Percentiles rank a stretch among this genome's conserved stretches.
phyloP scores from a whole-genome alignment of 2,888 invertebrate species.

The Protophormia terraenovae region DNA sequence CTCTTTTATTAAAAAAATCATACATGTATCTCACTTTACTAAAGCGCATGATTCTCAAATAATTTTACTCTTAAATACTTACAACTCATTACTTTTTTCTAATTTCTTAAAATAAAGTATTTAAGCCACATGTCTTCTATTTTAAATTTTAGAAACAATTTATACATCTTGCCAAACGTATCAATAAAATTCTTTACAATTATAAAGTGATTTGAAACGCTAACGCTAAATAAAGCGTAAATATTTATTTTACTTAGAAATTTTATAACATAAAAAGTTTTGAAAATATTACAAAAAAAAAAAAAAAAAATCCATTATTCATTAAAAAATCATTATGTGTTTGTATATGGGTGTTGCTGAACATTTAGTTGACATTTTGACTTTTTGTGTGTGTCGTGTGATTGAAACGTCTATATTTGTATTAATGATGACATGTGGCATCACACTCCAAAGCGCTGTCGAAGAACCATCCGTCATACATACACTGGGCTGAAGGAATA shows the following conservation, averaged over 20 bases:
- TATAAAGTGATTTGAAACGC: background rate
- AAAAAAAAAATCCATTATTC: background rate
- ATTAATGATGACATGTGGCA: conserved; percentile 75
- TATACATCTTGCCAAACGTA: background rate
- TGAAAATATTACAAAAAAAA: background rate
- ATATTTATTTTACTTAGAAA: too few relatives aligned
- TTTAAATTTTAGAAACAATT: background rate
- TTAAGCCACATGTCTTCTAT: background rate
- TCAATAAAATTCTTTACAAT: background rate
- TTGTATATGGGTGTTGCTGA: conserved; percentile 76
- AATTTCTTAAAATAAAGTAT: too few relatives aligned
- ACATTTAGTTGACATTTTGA: conserved; percentile 75
- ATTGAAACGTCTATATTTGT: conserved; percentile 75
- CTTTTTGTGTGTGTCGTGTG: conserved; percentile 76
- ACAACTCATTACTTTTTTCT: too few relatives aligned
- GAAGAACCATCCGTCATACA: conserved; percentile 57
- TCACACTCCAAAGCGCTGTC: conserved; percentile 48
- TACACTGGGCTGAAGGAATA: too few relatives aligned
- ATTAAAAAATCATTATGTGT: conserved; percentile 71
- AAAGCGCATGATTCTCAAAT: background rate
- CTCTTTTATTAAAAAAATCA: background rate
- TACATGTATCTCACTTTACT: background rate
- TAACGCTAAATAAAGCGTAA: background rate
- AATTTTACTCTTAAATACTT: background rate
- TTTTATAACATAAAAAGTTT: too few relatives aligned